Evolutionary conservation across 2,113 vertebrate genomes (phyloP).

Genomic region (Tylochromis polylepis): DNA sequence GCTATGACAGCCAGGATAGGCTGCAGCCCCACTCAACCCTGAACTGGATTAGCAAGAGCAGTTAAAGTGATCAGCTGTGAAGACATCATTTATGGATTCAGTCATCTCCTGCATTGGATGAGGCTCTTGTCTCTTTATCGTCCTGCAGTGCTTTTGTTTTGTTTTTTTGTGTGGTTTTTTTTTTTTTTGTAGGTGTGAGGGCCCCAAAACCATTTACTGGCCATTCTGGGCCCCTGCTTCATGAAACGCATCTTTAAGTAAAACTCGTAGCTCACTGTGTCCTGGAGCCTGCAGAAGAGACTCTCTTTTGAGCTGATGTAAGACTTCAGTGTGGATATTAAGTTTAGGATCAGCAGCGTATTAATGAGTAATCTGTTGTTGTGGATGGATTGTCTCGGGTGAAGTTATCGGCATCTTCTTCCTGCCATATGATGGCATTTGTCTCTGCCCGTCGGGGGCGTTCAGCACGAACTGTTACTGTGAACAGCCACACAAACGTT

Average conservation of each 20-base stretch:
- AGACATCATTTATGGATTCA: background rate
- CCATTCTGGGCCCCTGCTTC: background rate
- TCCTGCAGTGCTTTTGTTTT: background rate
- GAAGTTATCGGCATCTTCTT: background rate
- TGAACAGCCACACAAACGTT: background rate
- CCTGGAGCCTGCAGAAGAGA: fast-evolving
- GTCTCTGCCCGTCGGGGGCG: background rate
- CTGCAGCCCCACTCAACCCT: background rate
- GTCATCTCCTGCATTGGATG: background rate
- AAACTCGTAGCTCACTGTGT: background rate
- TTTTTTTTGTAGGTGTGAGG: background rate
- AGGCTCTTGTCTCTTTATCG: background rate
- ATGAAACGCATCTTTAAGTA: background rate
- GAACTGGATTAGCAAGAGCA: background rate
- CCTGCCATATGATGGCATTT: background rate
- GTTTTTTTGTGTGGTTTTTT: too few relatives aligned
- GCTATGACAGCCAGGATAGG: too few relatives aligned
- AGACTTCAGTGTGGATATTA: background rate
- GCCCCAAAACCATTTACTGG: background rate
- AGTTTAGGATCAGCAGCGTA: background rate
- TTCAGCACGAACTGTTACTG: background rate
- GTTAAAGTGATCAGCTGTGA: background rate
- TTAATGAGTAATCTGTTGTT: background rate
- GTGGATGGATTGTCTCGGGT: background rate
- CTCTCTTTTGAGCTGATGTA: background rate